Evolutionary conservation across 2,797 vertebrate genomes (phyloP), one percentile per base, ranked within the genome.

Genomic region (Poecilia velifera): DNA sequence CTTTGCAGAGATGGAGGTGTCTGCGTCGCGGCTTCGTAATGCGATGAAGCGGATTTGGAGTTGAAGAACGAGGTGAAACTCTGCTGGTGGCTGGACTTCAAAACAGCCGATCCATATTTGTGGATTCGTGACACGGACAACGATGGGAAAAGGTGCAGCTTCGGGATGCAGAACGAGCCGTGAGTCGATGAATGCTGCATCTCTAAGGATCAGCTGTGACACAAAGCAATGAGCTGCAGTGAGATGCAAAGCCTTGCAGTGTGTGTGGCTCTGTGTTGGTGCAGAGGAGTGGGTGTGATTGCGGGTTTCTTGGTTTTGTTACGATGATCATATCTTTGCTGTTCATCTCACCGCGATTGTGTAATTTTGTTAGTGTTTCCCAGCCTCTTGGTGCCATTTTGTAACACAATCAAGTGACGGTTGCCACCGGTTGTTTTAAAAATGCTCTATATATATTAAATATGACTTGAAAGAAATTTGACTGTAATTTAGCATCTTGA

Each of bases 101-200:
- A 68, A 68, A 62, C 22, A 68, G 25, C 2, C 18, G 39, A 76
- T 78, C 70, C 45, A 51, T 46, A 49, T 76, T 62, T 51, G 31
- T 47, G 59, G 76, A 64, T 79, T 68, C 3, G 9, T 53, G n/a
- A 62, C 6, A 39, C n/a, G 31, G 70, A 73, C 51, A 84, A 57
- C 41, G 39, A 72, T 28, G 45, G 46, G 7, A 70, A 73, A 72
- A 66, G n/a, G 76, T 47, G 13, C 55, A 8, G 66, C 25, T 43
- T 76, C 6, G 45, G 45, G 28, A 72, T 36, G 9, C 64, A 68
- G 78, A 43, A 47, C 51, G 70, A 31, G 12, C 41, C 57, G 53
- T 13, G 28, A 45, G 64, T 57, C 71, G 68, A 49, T 53, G 66
- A 70, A 51, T 76, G 72, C 70, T 62, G n/a, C 79, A 10, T 22